These are phyloP conservation scores for Crotalus tigris DNA, from an alignment of 2,113 vertebrate genomes.

Conservation along the genomic window DNA sequence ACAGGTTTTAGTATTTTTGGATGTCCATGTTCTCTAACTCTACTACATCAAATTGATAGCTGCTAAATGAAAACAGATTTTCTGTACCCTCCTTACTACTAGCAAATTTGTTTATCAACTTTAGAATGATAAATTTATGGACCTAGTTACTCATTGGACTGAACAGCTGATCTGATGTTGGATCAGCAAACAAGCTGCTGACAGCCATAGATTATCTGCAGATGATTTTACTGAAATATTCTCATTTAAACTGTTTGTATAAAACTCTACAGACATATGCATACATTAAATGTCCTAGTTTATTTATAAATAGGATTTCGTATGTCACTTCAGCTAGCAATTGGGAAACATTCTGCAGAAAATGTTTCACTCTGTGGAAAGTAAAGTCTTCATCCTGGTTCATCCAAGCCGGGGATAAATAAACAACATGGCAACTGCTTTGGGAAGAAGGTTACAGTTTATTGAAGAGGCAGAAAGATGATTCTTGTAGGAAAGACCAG, in stretches of 20 bases:
- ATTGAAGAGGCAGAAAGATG: too few relatives aligned
- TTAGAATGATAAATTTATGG: not conserved
- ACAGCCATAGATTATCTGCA: not conserved
- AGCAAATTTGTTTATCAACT: not conserved
- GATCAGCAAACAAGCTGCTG: not conserved
- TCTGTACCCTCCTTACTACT: not conserved
- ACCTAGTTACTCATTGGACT: not conserved
- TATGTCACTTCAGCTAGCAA: not conserved
- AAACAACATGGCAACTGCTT: too few relatives aligned
- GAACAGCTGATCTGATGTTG: not conserved
- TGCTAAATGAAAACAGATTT: not conserved
- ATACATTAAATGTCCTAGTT: not conserved
- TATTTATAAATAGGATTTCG: not conserved
- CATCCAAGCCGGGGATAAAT: too few relatives aligned
- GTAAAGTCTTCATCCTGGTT: too few relatives aligned
- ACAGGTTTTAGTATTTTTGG: not conserved
- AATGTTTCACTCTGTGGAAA: not conserved
- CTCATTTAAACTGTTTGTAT: not conserved
- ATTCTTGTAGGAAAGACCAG: too few relatives aligned
- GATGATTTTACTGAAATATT: not conserved
- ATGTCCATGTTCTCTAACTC: not conserved
- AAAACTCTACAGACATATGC: not conserved
- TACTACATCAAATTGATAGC: not conserved
- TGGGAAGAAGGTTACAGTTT: too few relatives aligned
- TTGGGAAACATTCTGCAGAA: not conserved